Evolutionary conservation across 2,888 invertebrate species (phyloP).

Genomic region (Oscheius sp.): DNA sequence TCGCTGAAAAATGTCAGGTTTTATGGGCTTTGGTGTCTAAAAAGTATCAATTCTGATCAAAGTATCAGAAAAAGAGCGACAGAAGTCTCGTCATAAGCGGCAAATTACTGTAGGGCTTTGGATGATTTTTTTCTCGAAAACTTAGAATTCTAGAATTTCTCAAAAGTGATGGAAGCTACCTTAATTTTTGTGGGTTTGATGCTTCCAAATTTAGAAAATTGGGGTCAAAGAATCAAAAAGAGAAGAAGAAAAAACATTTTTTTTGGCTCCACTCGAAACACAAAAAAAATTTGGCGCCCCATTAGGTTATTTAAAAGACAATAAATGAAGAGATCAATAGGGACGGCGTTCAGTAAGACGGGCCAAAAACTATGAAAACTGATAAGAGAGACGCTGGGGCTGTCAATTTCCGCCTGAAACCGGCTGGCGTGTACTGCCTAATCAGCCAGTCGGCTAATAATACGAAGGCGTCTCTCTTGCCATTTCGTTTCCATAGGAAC

Average conservation of each 20-base stretch:
- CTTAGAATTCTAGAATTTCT: too few relatives aligned
- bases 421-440: not conserved
- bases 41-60: too few relatives aligned
- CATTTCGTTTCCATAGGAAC: not conserved
- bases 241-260: not conserved
- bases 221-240: not conserved
- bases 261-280: not conserved
- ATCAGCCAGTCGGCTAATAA: not conserved
- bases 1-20: too few relatives aligned
- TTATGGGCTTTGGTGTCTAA: too few relatives aligned
- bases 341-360: slow-evolving; percentile 10
- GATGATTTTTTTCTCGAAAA: too few relatives aligned
- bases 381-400: slow-evolving; percentile 16
- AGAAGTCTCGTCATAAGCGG: too few relatives aligned
- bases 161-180: not conserved
- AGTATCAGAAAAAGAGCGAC: too few relatives aligned
- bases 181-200: not conserved
- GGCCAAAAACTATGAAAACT: slow-evolving; percentile 24
- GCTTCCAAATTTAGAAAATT: not conserved
- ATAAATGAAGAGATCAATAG: slow-evolving; percentile 3
- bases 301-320: too few relatives aligned
- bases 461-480: not conserved
- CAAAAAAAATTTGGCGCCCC: not conserved
- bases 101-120: too few relatives aligned
- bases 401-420: slow-evolving; percentile 10